Conservation (phyloP, 2,797 vertebrate species). For the Microctenopoma stevenorrisi region DNA sequence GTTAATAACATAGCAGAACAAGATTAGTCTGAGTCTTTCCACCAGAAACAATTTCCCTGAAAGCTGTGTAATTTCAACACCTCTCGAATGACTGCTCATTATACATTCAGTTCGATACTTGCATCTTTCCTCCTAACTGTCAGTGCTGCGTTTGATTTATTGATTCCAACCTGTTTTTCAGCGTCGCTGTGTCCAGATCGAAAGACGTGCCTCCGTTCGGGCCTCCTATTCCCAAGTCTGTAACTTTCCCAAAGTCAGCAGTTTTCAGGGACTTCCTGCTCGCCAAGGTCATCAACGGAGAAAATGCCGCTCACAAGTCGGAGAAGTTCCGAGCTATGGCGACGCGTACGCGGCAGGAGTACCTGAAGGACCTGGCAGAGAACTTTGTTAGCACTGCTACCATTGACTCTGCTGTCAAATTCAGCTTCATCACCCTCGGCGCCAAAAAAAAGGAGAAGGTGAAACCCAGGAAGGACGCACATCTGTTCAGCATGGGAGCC, state of each 20-base stretch:
- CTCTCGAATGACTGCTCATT: conserved; percentile 49
- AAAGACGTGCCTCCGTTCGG: conserved; percentile 97
- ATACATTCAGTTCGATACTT: conserved; percentile 38
- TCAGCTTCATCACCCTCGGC: conserved; percentile 97
- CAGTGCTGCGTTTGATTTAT: conserved; percentile 20
- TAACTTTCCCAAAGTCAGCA: conserved; percentile 97
- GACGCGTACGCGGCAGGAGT: conserved; percentile 95
- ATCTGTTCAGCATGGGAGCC: conserved; percentile 91
- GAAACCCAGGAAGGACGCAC: conserved; percentile 92
- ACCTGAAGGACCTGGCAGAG: conserved; percentile 96
- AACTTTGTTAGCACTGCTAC: conserved; percentile 95
- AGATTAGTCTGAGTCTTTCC: conserved; percentile 53
- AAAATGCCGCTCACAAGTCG: conserved; percentile 96
- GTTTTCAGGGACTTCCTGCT: conserved; percentile 99
- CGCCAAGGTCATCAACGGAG: conserved; percentile 98
- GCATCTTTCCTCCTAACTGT: conserved; percentile 22
- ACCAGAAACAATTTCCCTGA: conserved; percentile 51
- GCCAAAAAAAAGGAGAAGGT: conserved; percentile 96
- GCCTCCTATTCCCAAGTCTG: conserved; percentile 96
- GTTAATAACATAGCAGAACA: conserved; percentile 66
- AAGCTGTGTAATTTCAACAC: conserved; percentile 51
- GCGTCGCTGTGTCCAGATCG: conserved; percentile 95
- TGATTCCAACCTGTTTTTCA: conserved; percentile 61
- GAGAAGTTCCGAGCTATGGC: conserved; percentile 99
- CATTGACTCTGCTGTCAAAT: conserved; percentile 93